Evolutionary conservation across 2,113 vertebrate species (phyloP).

Genomic region (Bubo blakistoni): DNA sequence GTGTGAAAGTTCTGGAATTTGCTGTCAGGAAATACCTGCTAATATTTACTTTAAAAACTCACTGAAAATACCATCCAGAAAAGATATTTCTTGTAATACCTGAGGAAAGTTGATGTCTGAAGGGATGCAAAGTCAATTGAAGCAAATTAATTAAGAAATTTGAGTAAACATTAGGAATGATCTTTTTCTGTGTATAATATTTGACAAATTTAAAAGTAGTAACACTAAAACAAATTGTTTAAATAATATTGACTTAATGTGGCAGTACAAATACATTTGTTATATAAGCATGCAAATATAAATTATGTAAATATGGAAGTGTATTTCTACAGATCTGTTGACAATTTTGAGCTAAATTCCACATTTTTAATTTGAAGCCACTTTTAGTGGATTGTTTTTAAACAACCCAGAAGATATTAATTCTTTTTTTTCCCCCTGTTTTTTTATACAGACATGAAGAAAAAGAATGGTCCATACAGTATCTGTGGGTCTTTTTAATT

Average conservation of each 20-base stretch:
- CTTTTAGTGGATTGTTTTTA: background rate
- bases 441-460: background rate
- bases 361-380: background rate
- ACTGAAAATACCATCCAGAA: background rate
- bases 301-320: background rate
- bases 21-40: background rate
- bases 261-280: background rate
- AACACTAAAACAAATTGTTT: background rate
- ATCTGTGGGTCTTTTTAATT: background rate
- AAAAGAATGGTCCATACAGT: background rate
- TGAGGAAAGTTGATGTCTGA: background rate
- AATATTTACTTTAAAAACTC: background rate
- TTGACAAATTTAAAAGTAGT: background rate
- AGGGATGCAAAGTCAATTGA: background rate
- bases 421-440: rapidly evolving
- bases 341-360: background rate
- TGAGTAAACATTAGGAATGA: background rate
- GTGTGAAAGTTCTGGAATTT: background rate
- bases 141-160: background rate
- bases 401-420: background rate
- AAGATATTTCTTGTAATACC: background rate
- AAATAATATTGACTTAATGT: background rate
- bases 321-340: background rate
- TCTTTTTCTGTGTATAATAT: background rate
- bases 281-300: background rate